These are phyloP conservation scores for Copsychus sechellarum DNA, from an alignment of 2,113 vertebrate genomes.

Conservation along the genomic window DNA sequence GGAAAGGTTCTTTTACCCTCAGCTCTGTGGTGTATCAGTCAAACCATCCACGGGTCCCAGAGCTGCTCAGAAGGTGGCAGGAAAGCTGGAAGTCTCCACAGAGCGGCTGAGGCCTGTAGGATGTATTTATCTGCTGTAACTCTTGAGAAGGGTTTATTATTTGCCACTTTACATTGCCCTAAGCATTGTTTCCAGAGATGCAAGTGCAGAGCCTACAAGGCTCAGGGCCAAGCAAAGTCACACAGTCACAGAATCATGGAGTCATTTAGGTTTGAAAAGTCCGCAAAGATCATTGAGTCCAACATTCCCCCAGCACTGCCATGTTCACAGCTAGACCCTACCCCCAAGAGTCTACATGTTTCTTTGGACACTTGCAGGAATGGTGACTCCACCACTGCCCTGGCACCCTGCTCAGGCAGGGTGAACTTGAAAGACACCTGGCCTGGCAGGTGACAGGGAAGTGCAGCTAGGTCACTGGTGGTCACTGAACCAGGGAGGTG, in stretches of 20 bases:
- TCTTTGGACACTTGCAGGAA: not conserved
- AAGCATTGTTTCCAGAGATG: not conserved
- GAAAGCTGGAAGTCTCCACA: not conserved
- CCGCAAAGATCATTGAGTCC: not conserved
- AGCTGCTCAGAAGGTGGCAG: not conserved
- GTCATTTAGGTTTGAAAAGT: not conserved
- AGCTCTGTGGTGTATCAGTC: not conserved
- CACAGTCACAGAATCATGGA: not conserved
- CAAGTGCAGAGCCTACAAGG: not conserved
- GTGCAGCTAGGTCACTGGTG: not conserved
- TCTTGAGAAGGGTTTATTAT: not conserved
- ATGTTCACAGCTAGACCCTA: not conserved
- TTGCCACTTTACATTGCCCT: not conserved
- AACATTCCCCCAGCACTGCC: not conserved
- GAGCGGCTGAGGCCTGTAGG: not conserved
- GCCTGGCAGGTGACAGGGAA: not conserved
- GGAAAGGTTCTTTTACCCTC: not conserved
- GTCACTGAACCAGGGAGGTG: not conserved
- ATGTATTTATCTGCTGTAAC: not conserved
- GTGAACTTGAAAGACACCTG: not conserved
- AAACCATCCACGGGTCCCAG: not conserved
- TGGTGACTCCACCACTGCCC: not conserved
- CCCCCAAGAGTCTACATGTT: fast-evolving
- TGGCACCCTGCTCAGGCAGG: not conserved
- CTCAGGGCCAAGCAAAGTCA: not conserved